Base-by-base conservation (phyloP, 2,113 vertebrate genomes). In the Tychaedon coryphoeus region DNA sequence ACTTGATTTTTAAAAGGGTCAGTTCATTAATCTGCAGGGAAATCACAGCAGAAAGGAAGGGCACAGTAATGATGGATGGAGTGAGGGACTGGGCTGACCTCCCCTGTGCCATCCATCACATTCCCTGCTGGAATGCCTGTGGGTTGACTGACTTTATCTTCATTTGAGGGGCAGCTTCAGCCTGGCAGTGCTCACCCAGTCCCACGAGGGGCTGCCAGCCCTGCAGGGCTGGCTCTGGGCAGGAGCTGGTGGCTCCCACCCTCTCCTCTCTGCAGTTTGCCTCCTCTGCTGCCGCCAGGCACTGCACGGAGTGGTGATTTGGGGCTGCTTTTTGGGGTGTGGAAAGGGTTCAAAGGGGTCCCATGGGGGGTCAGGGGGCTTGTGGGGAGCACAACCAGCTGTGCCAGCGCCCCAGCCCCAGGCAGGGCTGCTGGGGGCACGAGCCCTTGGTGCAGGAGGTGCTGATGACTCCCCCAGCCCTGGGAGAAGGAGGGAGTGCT, bases 301-400 rank as follows among this genome's bases (percentile, higher is more conserved):
- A 4, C 64, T 13, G 3, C 0, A 0, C 47, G 43, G 42, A 83
- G 83, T 77, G 5, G 2, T 0, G 5, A 11, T 77, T 33, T 0
- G 3, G n/a, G 26, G 48, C 43, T 24, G 47, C 53, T 50, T 25
- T 6, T 1, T 73, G 70, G 84, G 74, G 3, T 74, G 7, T 71
- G 7, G 33, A 61, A 86, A 86, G 11, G 19, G 36, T 42, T 92
- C 89, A 38, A 31, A 90, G 74, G 42, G 73, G 15, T 28, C 86
- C 22, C 57, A 86, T 17, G 69, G 77, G 24, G 76, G 92, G 38
- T 67, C 81, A 74, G n/a, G 64, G 51, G 72, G 62, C 28, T 24
- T 40, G 48, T 70, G 67, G 34, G 67, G 67, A 72, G 53, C 19
- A 0, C 54, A 73, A 69, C 51, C 83, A 71, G 75, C 60, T 4